These are phyloP conservation scores for Vesta saturnalis DNA, from an alignment of 2,888 invertebrate species.

Conservation along the genomic window DNA sequence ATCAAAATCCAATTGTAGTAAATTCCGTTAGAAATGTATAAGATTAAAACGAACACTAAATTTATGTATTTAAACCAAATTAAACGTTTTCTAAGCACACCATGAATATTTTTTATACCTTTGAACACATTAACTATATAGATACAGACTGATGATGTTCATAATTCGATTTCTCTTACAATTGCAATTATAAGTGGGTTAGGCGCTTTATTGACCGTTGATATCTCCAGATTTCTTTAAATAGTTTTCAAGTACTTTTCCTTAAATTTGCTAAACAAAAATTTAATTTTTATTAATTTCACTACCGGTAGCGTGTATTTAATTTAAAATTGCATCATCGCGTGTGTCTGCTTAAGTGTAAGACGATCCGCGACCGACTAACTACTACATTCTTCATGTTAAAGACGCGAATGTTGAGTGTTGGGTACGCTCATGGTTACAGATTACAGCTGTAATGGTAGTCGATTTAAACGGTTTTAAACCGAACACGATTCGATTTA, in stretches of 20 bases:
- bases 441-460: neutral
- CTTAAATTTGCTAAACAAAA: neutral
- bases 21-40: neutral
- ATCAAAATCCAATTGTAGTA: neutral
- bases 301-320: slow-evolving; percentile 1
- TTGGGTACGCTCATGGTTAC: neutral
- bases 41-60: neutral
- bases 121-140: neutral
- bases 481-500: slow-evolving; percentile 1
- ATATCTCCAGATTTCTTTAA: slow-evolving; percentile 22
- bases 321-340: neutral
- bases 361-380: neutral
- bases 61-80: slow-evolving; percentile 19
- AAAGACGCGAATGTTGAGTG: slow-evolving; percentile 1
- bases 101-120: slow-evolving; percentile 3
- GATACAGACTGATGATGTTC: slow-evolving; percentile 2
- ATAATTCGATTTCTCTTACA: slow-evolving; percentile 9
- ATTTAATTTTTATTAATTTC: neutral
- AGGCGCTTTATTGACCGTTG: slow-evolving; percentile 23
- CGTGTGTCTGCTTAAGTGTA: neutral
- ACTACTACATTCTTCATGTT: neutral
- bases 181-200: slow-evolving; percentile 26
- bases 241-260: neutral
- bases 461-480: neutral
- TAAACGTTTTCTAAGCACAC: slow-evolving; percentile 16